Evolutionary conservation across 2,888 invertebrate genomes (phyloP), one percentile per base, ranked within the genome.

Genomic region (Eupithecia pulchellata): DNA sequence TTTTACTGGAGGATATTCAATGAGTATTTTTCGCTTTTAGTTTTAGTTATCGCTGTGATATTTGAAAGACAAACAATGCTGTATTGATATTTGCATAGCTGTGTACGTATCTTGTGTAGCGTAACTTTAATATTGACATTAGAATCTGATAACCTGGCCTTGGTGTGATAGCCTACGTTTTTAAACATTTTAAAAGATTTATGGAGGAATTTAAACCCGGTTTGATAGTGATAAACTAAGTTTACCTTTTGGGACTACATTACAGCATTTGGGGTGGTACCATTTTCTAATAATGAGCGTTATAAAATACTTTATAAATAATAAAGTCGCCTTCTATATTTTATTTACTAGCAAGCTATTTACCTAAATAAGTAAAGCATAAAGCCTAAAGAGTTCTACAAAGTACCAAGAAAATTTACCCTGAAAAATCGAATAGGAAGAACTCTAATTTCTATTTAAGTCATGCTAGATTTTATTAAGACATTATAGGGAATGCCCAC

Each of bases 111-210:
- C 60, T 52, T 36, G 64, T 69, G 55, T 70, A 62, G 52, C 57
- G 32, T 64, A 20, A 8, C 34, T 55, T 47, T 34, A 72, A 74
- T 66, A 72, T 73, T 65, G 68, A 66, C 64, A 68, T 65, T 30
- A 57, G 39, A 68, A 39, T 55, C 62, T 57, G 64, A 61, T 66
- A 34, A 20, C 73, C 72, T 75, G 68, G 66, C 73, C 72, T 75
- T 69, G 66, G 63, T 20, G 3, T 52, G 63, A 69, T 72, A 72
- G 57, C 61, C 70, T 58, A 64, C 39, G 30, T 25, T 34, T 42
- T 47, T 29, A n/a, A 20, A 57, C 30, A 20, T 57, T 39, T 66
- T 13, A 60, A 32, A 11, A 60, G 17, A 32, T n/a, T 60, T 30
- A 30, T 4, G 9, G 30, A 32, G 6, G 32, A 47, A 20, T 20